Evolutionary conservation across 2,113 vertebrate species (phyloP).

Genomic region (Bos indicus): DNA sequence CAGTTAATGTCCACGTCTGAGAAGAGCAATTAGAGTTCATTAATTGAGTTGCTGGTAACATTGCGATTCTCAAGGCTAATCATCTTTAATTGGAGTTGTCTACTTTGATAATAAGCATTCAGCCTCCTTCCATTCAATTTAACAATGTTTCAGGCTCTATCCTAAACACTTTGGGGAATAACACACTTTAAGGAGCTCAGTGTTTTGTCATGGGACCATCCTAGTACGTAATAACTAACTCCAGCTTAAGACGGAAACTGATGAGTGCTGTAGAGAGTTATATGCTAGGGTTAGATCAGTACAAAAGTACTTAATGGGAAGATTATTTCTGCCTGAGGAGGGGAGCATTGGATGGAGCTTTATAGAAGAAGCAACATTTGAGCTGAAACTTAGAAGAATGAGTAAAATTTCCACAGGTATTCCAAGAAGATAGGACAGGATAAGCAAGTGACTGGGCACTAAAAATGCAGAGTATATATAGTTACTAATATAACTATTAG

Average conservation of each 20-base stretch:
- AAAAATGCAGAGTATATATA: background rate
- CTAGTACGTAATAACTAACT: background rate
- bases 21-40: slow-evolving; percentile 54
- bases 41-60: slow-evolving; percentile 51
- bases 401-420: background rate
- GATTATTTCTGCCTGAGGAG: background rate
- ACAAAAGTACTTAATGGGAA: background rate
- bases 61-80: slow-evolving; percentile 57
- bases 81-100: slow-evolving; percentile 57
- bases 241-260: background rate
- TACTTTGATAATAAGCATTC: slow-evolving; percentile 58
- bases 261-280: background rate
- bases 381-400: background rate
- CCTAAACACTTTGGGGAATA: slow-evolving; percentile 45
- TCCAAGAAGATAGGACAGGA: background rate
- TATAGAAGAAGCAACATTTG: slow-evolving; percentile 4
- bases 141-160: slow-evolving; percentile 42
- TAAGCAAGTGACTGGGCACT: background rate
- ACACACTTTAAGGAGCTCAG: slow-evolving; percentile 19
- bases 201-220: slow-evolving; percentile 24
- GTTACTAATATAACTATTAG: background rate
- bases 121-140: slow-evolving; percentile 59
- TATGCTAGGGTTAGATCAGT: background rate
- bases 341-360: background rate
- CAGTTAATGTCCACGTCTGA: slow-evolving; percentile 39